phyloP scores from a whole-genome alignment of 2,797 vertebrate genomes.

The Siniperca undulata region DNA sequence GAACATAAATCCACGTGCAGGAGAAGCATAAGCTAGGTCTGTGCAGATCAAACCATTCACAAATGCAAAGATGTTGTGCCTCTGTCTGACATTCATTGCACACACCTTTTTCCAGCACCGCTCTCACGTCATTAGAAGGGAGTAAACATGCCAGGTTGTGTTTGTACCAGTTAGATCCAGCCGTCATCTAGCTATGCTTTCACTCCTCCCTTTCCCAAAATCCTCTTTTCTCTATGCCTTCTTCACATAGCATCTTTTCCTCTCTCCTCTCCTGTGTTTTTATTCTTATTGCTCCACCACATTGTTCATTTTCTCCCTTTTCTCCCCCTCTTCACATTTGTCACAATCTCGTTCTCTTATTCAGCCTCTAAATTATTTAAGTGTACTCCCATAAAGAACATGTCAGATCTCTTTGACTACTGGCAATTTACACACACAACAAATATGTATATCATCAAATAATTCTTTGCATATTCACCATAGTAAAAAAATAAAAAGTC shows the following conservation, averaged over 20 bases:
- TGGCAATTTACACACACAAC: neutral
- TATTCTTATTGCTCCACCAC: slow-evolving; percentile 5
- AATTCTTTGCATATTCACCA: neutral
- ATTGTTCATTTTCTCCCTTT: neutral
- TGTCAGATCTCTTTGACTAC: neutral
- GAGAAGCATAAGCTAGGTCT: neutral
- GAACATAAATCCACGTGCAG: slow-evolving; percentile 16
- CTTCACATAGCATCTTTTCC: neutral
- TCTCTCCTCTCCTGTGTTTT: slow-evolving; percentile 26
- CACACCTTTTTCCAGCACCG: slow-evolving; percentile 20
- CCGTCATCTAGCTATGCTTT: slow-evolving; percentile 2
- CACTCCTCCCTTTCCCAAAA: slow-evolving; percentile 23
- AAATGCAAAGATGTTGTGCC: slow-evolving; percentile 24
- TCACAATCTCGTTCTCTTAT: neutral
- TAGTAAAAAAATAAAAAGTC: neutral
- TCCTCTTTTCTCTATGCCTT: slow-evolving; percentile 33
- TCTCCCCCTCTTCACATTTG: neutral
- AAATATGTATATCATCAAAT: slow-evolving; percentile 19
- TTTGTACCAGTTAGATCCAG: slow-evolving; percentile 52
- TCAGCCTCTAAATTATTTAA: slow-evolving; percentile 21
- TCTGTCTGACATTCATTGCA: slow-evolving; percentile 24
- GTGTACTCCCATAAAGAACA: neutral
- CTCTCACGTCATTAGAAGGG: slow-evolving; percentile 27
- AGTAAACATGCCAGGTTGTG: slow-evolving; percentile 60
- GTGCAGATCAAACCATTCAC: slow-evolving; percentile 38